These are phyloP conservation scores for Idaea straminata DNA, from an alignment of 2,888 invertebrate genomes.

Conservation along the genomic window DNA sequence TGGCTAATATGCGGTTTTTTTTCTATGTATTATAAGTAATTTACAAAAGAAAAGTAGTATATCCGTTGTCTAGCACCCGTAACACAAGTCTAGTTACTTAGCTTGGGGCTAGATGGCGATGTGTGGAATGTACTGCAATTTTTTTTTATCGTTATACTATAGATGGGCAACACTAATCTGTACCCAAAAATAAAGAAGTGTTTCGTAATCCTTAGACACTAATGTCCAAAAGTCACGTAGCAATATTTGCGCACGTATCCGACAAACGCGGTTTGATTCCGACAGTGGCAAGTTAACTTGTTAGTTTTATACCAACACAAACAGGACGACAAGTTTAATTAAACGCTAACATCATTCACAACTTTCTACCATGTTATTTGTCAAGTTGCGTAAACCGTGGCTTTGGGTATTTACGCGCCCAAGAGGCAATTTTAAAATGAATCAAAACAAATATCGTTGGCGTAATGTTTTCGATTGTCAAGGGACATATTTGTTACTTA, in stretches of 20 bases:
- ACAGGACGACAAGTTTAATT: slow-evolving; percentile 23
- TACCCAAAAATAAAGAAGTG: too few species aligned
- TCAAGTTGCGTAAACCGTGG: background rate
- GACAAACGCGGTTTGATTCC: slow-evolving; percentile 12
- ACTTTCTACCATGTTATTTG: background rate
- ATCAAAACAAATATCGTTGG: background rate
- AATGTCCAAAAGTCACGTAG: too few species aligned
- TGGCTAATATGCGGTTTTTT: too few species aligned
- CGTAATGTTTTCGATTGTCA: background rate
- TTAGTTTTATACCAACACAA: slow-evolving; percentile 13
- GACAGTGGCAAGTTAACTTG: slow-evolving; percentile 5
- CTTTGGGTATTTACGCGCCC: background rate
- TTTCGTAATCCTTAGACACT: too few species aligned
- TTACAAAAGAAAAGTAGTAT: too few species aligned
- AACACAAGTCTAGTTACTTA: too few species aligned
- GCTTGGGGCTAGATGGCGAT: too few species aligned
- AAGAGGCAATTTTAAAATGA: background rate
- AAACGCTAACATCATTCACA: slow-evolving; percentile 10
- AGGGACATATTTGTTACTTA: background rate
- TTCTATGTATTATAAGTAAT: too few species aligned
- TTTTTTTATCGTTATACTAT: too few species aligned
- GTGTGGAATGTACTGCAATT: too few species aligned
- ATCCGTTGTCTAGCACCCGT: too few species aligned
- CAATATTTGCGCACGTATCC: background rate
- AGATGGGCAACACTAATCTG: too few species aligned